Evolutionary conservation across 2,113 vertebrate species (phyloP), one percentile per base, ranked within the genome.

Genomic region (Brachionichthys hirsutus): DNA sequence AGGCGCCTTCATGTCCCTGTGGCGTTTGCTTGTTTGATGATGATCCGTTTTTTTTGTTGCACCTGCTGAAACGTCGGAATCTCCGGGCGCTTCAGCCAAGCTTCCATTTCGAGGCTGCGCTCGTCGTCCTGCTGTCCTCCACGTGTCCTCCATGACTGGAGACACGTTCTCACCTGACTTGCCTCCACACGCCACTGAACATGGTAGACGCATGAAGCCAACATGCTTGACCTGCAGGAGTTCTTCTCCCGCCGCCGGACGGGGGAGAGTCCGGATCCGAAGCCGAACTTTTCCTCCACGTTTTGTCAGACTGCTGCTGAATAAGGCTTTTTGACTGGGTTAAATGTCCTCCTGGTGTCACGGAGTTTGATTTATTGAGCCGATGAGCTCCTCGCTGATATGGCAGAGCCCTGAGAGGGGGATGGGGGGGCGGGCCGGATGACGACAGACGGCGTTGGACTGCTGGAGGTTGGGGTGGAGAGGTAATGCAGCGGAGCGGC

Each of bases 311-410:
- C 48, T 51, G 14, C 22, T 83, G 87, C 87, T 82, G 85, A 84
- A 77, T 69, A 81, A 70, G n/a, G 63, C 70, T 65, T 83, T 87
- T 85, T 82, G 83, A 58, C 66, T 62, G 75, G 51, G 75, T 62
- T 76, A 81, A 65, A 78, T 75, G 57, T 79, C 83, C 77, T 83
- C 69, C 78, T 77, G 79, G 70, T 74, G 70, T 78, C 69, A 67
- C 67, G 68, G 62, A 41, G 70, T 49, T 82, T 87, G 82, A 86
- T 83, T 87, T 86, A 87, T 83, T 88, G 80, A 85, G 61, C 75
- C 62, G 78, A 84, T 82, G 78, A 76, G 77, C 73, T 67, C 16
- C 62, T 70, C 54, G 14, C 60, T 77, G 75, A 82, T 82, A 82
- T 74, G 49, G 71, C 61, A 67, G 57, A 57, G 60, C 59, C 59